Evolutionary conservation across 1,140 invertebrate species (phyloP).

Genomic region (Steinernema feltiae): DNA sequence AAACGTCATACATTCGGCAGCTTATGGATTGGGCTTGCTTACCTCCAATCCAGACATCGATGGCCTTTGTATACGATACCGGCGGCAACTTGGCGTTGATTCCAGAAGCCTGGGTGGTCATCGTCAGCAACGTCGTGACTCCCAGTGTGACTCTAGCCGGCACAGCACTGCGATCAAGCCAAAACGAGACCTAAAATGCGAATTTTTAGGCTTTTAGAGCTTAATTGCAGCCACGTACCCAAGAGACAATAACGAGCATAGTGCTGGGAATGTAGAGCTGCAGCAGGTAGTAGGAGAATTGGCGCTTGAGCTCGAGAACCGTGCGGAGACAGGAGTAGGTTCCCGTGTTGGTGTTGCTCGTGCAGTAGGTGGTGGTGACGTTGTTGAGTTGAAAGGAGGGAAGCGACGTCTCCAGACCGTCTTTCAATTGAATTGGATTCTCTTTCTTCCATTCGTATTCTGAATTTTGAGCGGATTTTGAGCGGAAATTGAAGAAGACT

Average conservation of each 20-base stretch:
- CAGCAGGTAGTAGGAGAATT: constrained; percentile 91
- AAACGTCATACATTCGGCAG: too few species aligned
- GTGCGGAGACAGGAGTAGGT: constrained; percentile 93
- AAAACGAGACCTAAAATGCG: constrained; percentile 56
- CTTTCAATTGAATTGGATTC: too few species aligned
- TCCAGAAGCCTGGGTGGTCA: constrained; percentile 90
- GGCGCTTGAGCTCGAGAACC: constrained; percentile 85
- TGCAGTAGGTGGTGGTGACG: constrained; percentile 83
- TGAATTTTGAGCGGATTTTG: too few species aligned
- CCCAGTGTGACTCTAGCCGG: constrained; percentile 56
- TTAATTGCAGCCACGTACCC: constrained; percentile 55
- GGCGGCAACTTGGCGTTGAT: constrained; percentile 92
- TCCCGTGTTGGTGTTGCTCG: constrained; percentile 89
- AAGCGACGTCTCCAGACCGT: too few species aligned
- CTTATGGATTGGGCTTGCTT: too few species aligned
- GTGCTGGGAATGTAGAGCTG: constrained; percentile 64
- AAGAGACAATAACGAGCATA: constrained; percentile 65
- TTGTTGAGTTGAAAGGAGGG: too few species aligned
- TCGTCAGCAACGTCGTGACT: constrained; percentile 78
- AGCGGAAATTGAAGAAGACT: too few species aligned
- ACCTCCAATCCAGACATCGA: constrained; percentile 57
- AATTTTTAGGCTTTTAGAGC: not conserved
- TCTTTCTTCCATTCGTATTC: too few species aligned
- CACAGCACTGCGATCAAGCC: constrained; percentile 63
- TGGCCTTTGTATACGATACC: constrained; percentile 82